Evolutionary conservation across 2,888 invertebrate genomes (phyloP).

Genomic region (Kryphioiulus occultus): DNA sequence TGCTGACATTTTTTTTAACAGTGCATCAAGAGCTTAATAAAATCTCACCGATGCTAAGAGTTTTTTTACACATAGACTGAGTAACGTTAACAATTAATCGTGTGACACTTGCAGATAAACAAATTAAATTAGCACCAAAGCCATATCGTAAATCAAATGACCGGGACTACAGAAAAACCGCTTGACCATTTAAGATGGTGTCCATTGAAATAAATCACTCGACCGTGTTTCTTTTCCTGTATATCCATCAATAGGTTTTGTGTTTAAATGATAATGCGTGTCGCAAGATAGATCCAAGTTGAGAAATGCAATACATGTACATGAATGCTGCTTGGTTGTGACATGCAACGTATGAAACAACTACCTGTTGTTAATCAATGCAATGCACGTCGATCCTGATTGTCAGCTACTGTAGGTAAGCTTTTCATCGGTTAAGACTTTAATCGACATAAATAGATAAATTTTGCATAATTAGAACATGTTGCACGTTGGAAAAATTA

Average conservation of each 20-base stretch:
- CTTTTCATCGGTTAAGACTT: too few species aligned
- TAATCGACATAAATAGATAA: too few species aligned
- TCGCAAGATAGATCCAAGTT: not conserved
- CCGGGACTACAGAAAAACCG: not conserved
- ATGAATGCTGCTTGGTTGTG: too few species aligned
- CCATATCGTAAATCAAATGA: slow-evolving; percentile 26
- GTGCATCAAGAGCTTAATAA: not conserved
- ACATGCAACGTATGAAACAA: too few species aligned
- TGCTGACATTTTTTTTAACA: not conserved
- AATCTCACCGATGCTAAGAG: not conserved
- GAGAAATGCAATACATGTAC: not conserved
- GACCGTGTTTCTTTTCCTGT: not conserved
- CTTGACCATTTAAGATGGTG: not conserved
- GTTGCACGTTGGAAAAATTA: too few species aligned
- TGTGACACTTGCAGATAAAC: not conserved
- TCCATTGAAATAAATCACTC: not conserved
- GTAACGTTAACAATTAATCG: not conserved
- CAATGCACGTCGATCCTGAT: too few species aligned
- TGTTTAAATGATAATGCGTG: not conserved
- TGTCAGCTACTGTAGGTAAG: too few species aligned
- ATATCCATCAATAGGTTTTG: not conserved
- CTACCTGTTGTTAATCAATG: too few species aligned
- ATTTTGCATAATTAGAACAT: too few species aligned
- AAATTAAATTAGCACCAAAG: not conserved
- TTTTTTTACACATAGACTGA: not conserved